Evolutionary conservation across 2,113 vertebrate genomes (phyloP), one percentile per base, ranked within the genome.

Genomic region (Pithys albifrons): DNA sequence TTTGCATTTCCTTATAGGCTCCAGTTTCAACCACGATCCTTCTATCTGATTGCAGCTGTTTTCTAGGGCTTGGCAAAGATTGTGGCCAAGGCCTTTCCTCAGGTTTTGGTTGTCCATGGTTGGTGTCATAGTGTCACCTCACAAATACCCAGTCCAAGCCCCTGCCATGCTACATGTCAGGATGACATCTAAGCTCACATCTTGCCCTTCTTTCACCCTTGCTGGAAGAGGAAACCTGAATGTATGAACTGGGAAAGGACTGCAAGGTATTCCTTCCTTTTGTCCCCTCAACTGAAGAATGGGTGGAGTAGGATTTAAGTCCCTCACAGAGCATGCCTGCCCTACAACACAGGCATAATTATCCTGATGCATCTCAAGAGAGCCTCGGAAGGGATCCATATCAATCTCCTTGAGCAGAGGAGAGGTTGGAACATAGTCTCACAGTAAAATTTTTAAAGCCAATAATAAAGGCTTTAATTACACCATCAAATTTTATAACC

Each of bases 401-500:
- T 51, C 51, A 8, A 69, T 83, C 62, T 72, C 7, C 41, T 78
- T 71, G 51, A 83, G 49, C 37, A 82, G 55, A 85, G 37, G 24
- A 84, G 31, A 67, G 27, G 12, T 0, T 86, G 75, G 48, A 41
- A 48, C 57, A 46, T 19, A 84, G 49, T 28, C 69, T 89, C 22
- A 3, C 35, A 28, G 55, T 88, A 43, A 79, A 89, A 88, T 31
- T 51, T 91, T 88, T 91, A 83, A 93, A 95, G 84, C 76, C 59
- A 88, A 31, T 94, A 93, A 66, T 89, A 94, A 89, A 89, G 31
- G 65, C 61, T 84, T 77, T 95, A 75, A 93, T 89, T 94, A 72
- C 61, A 91, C 85, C 94, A 92, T 91, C 93, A 95, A 92, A 93
- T 95, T 95, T 93, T 94, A 83, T 89, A 92, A 75, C 62, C 46